Percentiles rank a stretch among this genome's conserved stretches.
phyloP scores from a whole-genome alignment of 2,888 invertebrate species.

The Tenthredo scrophulariae region DNA sequence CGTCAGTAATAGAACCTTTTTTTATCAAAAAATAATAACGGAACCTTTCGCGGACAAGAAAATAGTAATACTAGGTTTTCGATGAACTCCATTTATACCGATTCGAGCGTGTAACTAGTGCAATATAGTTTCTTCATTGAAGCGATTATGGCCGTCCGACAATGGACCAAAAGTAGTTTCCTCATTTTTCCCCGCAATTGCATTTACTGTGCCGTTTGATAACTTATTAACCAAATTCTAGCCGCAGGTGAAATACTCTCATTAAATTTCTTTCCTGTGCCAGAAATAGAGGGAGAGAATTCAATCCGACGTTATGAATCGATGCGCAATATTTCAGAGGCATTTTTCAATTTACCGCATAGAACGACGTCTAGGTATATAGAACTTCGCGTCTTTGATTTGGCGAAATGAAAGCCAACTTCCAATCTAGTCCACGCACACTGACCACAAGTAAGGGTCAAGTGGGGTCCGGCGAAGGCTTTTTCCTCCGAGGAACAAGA shows the following conservation, averaged over 20 bases:
- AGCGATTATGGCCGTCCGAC: background rate
- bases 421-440: constrained; percentile 35
- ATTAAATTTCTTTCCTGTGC: background rate
- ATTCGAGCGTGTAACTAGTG: background rate
- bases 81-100: background rate
- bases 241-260: background rate
- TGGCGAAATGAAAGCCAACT: constrained; percentile 46
- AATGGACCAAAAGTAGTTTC: background rate
- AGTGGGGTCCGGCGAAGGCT: constrained; percentile 13
- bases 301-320: background rate
- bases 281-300: background rate
- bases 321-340: background rate
- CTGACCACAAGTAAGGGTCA: constrained; percentile 24
- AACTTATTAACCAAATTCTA: background rate
- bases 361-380: background rate
- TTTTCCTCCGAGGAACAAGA: constrained; percentile 7
- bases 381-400: constrained; percentile 31
- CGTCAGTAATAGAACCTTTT: background rate
- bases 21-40: background rate
- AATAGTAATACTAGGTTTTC: background rate
- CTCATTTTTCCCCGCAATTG: background rate
- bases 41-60: background rate
- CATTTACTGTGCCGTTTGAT: background rate
- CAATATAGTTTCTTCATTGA: background rate
- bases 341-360: constrained; percentile 31